Evolutionary conservation across 2,113 vertebrate species (phyloP), one percentile per base, ranked within the genome.

Genomic region (Felis chaus): DNA sequence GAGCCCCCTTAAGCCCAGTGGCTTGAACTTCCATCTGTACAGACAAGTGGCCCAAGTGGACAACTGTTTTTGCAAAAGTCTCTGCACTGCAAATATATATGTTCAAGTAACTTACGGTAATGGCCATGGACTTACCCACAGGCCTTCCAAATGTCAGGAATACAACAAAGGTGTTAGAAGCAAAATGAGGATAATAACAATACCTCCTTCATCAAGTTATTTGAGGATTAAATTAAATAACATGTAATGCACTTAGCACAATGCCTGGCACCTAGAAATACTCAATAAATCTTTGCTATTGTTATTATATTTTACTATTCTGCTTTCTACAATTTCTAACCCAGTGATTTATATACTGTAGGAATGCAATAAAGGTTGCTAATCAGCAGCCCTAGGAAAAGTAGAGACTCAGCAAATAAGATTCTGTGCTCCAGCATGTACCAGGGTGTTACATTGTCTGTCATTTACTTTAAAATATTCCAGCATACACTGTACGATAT

Each of bases 221-320:
- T 84, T 96, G 33, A 84, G 57, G 65, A 94, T 91, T 87, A 94
- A 90, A 90, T 82, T 93, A 87, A 97, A 87, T 94, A 92, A 80
- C 90, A 66, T 71, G 80, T 53, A 94, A 81, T 39, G 15, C 45
- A 84, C 69, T 96, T 96, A 98, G 76, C 86, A 96, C 90, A 80
- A 55, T 87, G 69, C 69, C 85, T 97, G 88, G 94, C 65, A 98
- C 84, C 76, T 39, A 95, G 76, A 98, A 95, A 97, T 84, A 97
- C 94, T 96, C 92, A 66, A 95, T 96, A 97, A 95, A 91, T 97
- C 84, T 90, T 94, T 92, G 92, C 94, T 91, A 94, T 97, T 97
- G 79, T 95, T 95, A 82, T 92, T 97, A 68, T 92, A 91, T 90
- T 95, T 97, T 91, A 95, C 95, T 97, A 95, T 96, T 96, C 66